Conservation (phyloP, 2,797 vertebrate genomes). For the Darevskia nairensis region DNA sequence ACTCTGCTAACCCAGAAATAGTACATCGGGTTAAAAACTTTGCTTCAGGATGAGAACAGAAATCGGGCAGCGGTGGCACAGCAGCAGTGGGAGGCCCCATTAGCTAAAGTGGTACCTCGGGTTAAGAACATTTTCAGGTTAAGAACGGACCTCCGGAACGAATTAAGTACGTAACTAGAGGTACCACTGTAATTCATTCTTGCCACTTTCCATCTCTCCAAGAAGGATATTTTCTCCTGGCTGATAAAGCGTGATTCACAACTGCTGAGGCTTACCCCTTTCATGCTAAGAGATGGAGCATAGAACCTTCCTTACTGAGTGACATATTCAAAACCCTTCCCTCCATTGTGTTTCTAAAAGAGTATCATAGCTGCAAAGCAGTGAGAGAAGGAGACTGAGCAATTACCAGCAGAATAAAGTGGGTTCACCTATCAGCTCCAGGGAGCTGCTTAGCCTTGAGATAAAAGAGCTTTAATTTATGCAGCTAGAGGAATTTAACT, state of each 20-base stretch:
- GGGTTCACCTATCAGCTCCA: slow-evolving; percentile 21
- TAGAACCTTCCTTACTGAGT: neutral
- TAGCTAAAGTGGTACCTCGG: no score
- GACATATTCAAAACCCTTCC: no score
- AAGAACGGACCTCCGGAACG: no score
- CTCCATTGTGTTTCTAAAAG: slow-evolving; percentile 12
- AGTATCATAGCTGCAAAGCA: neutral
- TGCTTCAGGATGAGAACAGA: no score
- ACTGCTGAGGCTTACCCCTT: no score
- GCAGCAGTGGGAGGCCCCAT: no score
- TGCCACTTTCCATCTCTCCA: neutral
- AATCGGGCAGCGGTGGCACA: no score
- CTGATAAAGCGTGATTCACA: neutral
- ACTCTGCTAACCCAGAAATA: no score
- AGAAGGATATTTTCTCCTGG: neutral
- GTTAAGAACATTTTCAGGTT: no score
- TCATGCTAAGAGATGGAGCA: neutral
- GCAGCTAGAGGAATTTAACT: neutral
- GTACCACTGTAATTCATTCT: no score
- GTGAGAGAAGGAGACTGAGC: slow-evolving; percentile 1
- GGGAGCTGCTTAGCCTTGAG: slow-evolving; percentile 7
- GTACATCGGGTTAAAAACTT: no score
- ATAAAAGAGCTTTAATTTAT: slow-evolving; percentile 26
- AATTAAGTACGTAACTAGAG: no score
- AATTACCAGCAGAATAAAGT: slow-evolving; percentile 27